These are phyloP conservation scores for Coenonympha arcania DNA, from an alignment of 2,888 invertebrate species.

Conservation along the genomic window DNA sequence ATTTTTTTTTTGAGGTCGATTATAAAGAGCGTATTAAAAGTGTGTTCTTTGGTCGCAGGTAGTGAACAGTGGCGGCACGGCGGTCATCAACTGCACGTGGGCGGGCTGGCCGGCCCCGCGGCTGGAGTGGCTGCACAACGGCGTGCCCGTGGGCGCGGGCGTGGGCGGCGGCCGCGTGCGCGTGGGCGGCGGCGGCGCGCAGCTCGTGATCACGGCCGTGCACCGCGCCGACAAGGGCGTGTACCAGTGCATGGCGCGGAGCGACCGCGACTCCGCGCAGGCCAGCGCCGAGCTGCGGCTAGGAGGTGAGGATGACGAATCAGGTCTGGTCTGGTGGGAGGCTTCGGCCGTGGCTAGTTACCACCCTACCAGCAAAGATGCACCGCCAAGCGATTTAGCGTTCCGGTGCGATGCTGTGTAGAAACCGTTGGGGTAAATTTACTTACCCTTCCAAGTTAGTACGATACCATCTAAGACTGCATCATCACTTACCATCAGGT, in stretches of 20 bases:
- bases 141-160: slow-evolving; percentile 74
- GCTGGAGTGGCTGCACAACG: slow-evolving; percentile 84
- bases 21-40: too few relatives aligned
- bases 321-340: too few relatives aligned
- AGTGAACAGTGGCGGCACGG: slow-evolving; percentile 88
- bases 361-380: too few relatives aligned
- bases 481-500: too few relatives aligned
- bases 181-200: slow-evolving; percentile 49
- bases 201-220: slow-evolving; percentile 68
- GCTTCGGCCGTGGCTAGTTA: too few relatives aligned
- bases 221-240: slow-evolving; percentile 87
- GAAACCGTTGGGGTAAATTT: too few relatives aligned
- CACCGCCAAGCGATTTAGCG: too few relatives aligned
- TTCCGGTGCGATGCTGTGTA: too few relatives aligned
- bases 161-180: slow-evolving; percentile 57
- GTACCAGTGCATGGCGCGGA: slow-evolving; percentile 90
- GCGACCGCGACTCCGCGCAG: slow-evolving; percentile 84
- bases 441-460: too few relatives aligned
- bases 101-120: slow-evolving; percentile 82
- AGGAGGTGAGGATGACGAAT: slow-evolving; percentile 81
- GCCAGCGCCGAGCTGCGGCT: slow-evolving; percentile 84
- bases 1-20: too few relatives aligned
- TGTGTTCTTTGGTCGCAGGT: slow-evolving; percentile 70
- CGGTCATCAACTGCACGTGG: slow-evolving; percentile 88
- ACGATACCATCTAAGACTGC: too few relatives aligned